Evolutionary conservation across 2,113 vertebrate species (phyloP).

Genomic region (Elachura formosa): DNA sequence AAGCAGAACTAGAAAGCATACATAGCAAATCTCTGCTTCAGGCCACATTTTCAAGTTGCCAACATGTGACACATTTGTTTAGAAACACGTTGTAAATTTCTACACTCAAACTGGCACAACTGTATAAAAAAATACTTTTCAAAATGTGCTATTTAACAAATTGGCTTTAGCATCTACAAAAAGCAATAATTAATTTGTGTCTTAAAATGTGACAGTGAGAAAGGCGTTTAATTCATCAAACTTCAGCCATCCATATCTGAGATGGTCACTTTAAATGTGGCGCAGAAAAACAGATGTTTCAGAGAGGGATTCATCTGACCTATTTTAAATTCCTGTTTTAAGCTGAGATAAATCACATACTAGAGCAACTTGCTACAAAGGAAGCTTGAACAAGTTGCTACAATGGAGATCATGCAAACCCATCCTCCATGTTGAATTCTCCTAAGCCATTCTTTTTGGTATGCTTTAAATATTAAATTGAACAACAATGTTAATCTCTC

Average conservation of each 20-base stretch:
- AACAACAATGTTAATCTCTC: not conserved
- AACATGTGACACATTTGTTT: not conserved
- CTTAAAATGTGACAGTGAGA: not conserved
- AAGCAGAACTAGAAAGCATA: not conserved
- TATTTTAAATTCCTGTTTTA: constrained; percentile 13
- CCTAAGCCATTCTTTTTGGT: not conserved
- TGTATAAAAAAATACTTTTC: not conserved
- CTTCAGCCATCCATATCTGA: not conserved
- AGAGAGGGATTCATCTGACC: not conserved
- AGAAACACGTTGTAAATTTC: not conserved
- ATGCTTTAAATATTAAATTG: not conserved
- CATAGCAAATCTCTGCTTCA: not conserved
- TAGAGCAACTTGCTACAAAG: rapidly evolving
- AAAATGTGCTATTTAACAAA: not conserved
- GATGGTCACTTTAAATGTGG: not conserved
- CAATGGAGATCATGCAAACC: not conserved
- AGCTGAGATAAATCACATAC: not conserved
- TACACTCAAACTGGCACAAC: not conserved
- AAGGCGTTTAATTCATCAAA: not conserved
- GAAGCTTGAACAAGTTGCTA: not conserved
- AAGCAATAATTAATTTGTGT: not conserved
- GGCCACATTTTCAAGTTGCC: not conserved
- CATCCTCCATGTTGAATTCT: not conserved
- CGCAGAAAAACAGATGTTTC: not conserved
- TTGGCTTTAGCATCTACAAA: not conserved